Percentiles rank a stretch among this genome's conserved stretches.
Evolutionary conservation across 2,888 invertebrate genomes (phyloP).

Genomic region (Apamea anceps): DNA sequence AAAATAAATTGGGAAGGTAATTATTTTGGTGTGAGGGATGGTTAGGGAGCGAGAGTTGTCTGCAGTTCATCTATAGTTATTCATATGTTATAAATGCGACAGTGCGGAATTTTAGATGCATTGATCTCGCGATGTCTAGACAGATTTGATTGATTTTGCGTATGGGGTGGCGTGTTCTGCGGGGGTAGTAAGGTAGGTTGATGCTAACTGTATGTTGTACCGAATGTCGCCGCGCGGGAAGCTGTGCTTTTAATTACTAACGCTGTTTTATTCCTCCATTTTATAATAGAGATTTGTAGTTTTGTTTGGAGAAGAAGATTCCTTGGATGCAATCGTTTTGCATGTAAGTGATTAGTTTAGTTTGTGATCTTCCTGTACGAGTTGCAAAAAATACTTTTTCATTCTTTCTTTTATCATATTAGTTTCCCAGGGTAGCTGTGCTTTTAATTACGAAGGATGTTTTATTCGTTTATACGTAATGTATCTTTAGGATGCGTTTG

Average conservation of each 20-base stretch:
- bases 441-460: constrained; percentile 18
- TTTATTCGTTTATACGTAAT: not conserved
- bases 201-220: not conserved
- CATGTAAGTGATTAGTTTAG: not conserved
- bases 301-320: not conserved
- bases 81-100: constrained; percentile 28
- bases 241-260: constrained; percentile 20
- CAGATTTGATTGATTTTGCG: constrained; percentile 47
- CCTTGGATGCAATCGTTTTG: not conserved
- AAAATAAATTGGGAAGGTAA: constrained; percentile 48
- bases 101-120: constrained; percentile 11
- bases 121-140: constrained; percentile 42
- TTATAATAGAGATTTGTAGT: not conserved
- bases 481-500: not conserved
- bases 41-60: constrained; percentile 21
- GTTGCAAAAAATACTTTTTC: no score
- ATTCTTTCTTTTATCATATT: not conserved
- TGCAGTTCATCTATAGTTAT: constrained; percentile 42
- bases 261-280: not conserved
- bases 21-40: constrained; percentile 52
- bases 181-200: not conserved
- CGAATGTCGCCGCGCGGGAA: not conserved
- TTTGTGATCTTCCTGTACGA: no score
- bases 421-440: not conserved
- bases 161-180: not conserved